Evolutionary conservation across 2,113 vertebrate species (phyloP).

Genomic region (Centropus bengalensis): DNA sequence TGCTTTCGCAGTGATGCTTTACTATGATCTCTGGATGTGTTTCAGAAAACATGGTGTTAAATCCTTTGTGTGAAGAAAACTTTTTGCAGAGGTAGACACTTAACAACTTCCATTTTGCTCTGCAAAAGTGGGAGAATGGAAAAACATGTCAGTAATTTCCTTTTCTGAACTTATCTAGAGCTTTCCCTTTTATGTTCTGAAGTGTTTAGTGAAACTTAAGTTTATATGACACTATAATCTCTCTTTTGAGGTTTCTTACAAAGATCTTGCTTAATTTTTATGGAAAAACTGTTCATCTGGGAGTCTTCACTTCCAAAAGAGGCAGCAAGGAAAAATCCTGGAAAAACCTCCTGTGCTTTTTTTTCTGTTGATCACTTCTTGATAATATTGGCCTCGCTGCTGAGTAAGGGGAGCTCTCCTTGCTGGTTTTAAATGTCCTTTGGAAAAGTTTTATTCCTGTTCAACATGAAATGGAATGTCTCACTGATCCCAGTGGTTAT

Average conservation of each 20-base stretch:
- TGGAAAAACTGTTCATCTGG: not conserved
- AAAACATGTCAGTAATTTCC: not conserved
- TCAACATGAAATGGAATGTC: not conserved
- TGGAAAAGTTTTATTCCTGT: not conserved
- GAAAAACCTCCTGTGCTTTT: not conserved
- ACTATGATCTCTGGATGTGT: not conserved
- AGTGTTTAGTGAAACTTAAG: not conserved
- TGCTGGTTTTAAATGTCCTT: not conserved
- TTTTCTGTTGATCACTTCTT: accelerated
- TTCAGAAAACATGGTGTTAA: not conserved
- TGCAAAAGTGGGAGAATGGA: not conserved
- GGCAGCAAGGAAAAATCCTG: not conserved
- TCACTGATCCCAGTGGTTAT: not conserved
- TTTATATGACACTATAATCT: not conserved
- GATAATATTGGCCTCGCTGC: not conserved
- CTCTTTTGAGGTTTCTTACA: not conserved
- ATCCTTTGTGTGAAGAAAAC: not conserved
- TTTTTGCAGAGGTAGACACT: not conserved
- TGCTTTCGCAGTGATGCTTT: not conserved
- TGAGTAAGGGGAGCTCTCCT: not conserved
- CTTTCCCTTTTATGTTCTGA: not conserved
- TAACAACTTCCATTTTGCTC: not conserved
- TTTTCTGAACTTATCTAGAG: not conserved
- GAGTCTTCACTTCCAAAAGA: not conserved
- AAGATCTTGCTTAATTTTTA: not conserved